A percentile compares a stretch with the other conserved stretches of the same genome.
Evolutionary conservation across 1,140 invertebrate genomes (phyloP).

Genomic region (Hesperophylax magnus): DNA sequence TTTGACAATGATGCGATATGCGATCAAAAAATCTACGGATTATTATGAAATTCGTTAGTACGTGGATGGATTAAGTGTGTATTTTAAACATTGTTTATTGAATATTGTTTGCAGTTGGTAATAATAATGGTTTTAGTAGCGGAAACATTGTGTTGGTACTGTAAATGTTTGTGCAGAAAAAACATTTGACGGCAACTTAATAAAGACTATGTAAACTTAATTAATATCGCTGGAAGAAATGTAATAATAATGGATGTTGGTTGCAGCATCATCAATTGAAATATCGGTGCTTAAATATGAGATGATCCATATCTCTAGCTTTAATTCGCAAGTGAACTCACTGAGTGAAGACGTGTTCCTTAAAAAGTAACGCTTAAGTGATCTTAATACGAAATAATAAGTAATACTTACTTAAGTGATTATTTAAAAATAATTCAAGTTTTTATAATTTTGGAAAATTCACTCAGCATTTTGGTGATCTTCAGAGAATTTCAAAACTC

Average conservation of each 20-base stretch:
- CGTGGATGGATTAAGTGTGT: background rate
- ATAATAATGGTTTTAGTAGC: background rate
- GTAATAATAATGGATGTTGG: too few relatives aligned
- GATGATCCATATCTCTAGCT: background rate
- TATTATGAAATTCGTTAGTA: too few relatives aligned
- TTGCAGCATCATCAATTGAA: too few relatives aligned
- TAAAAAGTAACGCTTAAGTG: background rate
- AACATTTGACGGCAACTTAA: background rate
- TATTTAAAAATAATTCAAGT: too few relatives aligned
- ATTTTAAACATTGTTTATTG: background rate
- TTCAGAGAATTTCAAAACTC: background rate
- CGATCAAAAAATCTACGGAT: too few relatives aligned
- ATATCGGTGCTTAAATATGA: background rate
- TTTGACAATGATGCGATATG: too few relatives aligned
- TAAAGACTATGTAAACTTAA: background rate
- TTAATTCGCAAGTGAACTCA: background rate
- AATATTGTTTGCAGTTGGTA: background rate
- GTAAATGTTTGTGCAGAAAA: conserved; percentile 9
- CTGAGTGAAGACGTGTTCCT: background rate
- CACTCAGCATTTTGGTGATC: background rate
- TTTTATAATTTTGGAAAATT: background rate
- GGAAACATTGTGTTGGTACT: background rate
- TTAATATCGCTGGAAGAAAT: background rate
- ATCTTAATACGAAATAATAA: too few relatives aligned
- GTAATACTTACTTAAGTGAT: too few relatives aligned